A percentile compares a stretch with the other conserved stretches of the same genome.
phyloP scores from a whole-genome alignment of 92 coral and sea anemone species.

The Palythoa grandiflora region DNA sequence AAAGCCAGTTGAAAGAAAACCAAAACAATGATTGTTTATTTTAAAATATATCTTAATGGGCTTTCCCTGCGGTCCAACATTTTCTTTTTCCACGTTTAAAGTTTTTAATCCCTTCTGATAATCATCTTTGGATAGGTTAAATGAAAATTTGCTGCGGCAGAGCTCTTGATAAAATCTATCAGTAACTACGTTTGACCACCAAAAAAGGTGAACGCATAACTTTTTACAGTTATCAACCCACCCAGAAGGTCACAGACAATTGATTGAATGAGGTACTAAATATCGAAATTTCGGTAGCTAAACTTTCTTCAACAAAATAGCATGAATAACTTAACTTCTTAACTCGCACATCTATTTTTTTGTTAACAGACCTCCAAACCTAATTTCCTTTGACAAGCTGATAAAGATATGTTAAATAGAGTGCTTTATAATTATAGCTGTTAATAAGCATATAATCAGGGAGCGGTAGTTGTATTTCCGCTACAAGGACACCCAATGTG shows the following conservation, averaged over 20 bases:
- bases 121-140: not conserved
- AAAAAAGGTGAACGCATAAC: not conserved
- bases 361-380: not conserved
- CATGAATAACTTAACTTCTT: not conserved
- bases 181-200: not conserved
- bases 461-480: not conserved
- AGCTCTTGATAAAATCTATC: not conserved
- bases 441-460: conserved; percentile 1
- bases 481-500: not conserved
- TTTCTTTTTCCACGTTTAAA: not conserved
- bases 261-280: conserved; percentile 7
- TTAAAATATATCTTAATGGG: conserved; percentile 21
- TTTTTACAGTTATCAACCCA: not conserved
- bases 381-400: not conserved
- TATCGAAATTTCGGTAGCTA: not conserved
- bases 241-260: not conserved
- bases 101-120: not conserved
- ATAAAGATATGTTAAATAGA: not conserved
- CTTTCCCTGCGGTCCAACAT: conserved; percentile 2
- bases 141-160: not conserved
- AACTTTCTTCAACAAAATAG: conserved; percentile 12
- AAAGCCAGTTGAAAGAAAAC: not conserved
- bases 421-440: conserved; percentile 16
- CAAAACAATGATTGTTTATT: conserved; percentile 17
- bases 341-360: not conserved